phyloP scores from a whole-genome alignment of 1,140 invertebrate species.

The Popillia japonica region DNA sequence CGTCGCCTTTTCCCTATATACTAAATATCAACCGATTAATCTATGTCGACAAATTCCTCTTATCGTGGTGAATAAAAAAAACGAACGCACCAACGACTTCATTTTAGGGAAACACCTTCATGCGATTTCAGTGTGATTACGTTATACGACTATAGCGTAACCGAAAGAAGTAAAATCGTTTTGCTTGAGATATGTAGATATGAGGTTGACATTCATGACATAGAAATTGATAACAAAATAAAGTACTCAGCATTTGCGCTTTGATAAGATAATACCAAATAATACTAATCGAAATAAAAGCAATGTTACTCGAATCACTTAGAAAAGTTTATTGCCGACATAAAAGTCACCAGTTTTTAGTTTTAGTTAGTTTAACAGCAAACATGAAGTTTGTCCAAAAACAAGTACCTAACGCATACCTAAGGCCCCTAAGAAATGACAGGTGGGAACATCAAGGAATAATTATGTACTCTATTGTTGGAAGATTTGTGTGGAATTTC shows the following conservation, averaged over 20 bases:
- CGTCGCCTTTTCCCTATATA: not conserved
- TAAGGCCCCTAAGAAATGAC: too few relatives aligned
- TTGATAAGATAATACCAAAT: too few relatives aligned
- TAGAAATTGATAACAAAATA: not conserved
- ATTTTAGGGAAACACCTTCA: not conserved
- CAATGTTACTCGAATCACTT: too few relatives aligned
- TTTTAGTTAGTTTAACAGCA: too few relatives aligned
- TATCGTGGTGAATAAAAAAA: slow-evolving; percentile 9
- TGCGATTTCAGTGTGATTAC: not conserved
- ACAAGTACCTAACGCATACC: too few relatives aligned
- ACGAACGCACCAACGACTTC: not conserved
- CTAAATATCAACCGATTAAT: slow-evolving; percentile 32
- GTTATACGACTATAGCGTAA: not conserved
- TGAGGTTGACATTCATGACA: not conserved
- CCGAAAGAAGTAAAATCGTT: not conserved
- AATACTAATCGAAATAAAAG: too few relatives aligned
- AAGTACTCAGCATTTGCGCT: not conserved
- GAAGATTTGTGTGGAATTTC: too few relatives aligned
- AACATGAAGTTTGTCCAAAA: too few relatives aligned
- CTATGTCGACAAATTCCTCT: slow-evolving; percentile 25
- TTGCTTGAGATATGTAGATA: not conserved
- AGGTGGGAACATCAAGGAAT: too few relatives aligned
- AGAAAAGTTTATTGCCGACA: too few relatives aligned
- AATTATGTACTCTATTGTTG: too few relatives aligned
- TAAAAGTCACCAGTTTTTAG: too few relatives aligned